A percentile compares a stretch with the other conserved stretches of the same genome.
These are phyloP conservation scores for Athalia cordata DNA, from an alignment of 2,888 invertebrate genomes.

Conservation along the genomic window DNA sequence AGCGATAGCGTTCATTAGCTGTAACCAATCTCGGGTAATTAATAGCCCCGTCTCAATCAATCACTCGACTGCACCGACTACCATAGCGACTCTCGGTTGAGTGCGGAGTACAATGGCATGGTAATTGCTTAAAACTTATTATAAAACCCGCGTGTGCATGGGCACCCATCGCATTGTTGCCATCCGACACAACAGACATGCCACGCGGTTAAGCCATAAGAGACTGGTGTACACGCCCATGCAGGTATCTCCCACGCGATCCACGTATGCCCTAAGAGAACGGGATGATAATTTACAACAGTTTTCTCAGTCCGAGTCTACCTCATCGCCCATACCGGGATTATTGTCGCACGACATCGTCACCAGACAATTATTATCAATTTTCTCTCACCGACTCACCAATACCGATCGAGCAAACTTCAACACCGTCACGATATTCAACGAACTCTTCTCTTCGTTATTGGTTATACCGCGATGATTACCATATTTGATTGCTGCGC, in stretches of 20 bases:
- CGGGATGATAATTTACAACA: slow-evolving; percentile 49
- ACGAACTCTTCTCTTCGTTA: no score
- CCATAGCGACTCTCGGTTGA: slow-evolving; percentile 40
- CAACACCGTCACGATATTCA: no score
- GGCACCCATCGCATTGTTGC: slow-evolving; percentile 52
- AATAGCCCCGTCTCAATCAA: slow-evolving; percentile 64
- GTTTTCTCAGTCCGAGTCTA: slow-evolving; percentile 16
- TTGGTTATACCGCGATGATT: no score
- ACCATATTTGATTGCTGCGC: no score
- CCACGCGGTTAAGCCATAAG: slow-evolving; percentile 19
- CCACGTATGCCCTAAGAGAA: slow-evolving; percentile 49
- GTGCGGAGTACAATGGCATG: slow-evolving; percentile 55
- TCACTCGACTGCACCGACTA: slow-evolving; percentile 50
- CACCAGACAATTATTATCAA: slow-evolving; percentile 28
- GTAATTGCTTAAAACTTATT: slow-evolving; percentile 63
- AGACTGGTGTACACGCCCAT: slow-evolving; percentile 41
- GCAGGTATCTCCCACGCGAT: slow-evolving; percentile 56
- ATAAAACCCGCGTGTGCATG: slow-evolving; percentile 43
- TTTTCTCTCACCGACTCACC: background rate
- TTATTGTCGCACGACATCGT: slow-evolving; percentile 20
- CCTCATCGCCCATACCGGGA: slow-evolving; percentile 28
- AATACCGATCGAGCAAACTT: no score
- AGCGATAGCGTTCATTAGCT: slow-evolving; percentile 56
- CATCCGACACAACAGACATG: slow-evolving; percentile 37
- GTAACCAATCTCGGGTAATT: slow-evolving; percentile 65